Evolutionary conservation across 2,888 invertebrate species (phyloP), one percentile per base, ranked within the genome.

Genomic region (Keiferia lycopersicella): DNA sequence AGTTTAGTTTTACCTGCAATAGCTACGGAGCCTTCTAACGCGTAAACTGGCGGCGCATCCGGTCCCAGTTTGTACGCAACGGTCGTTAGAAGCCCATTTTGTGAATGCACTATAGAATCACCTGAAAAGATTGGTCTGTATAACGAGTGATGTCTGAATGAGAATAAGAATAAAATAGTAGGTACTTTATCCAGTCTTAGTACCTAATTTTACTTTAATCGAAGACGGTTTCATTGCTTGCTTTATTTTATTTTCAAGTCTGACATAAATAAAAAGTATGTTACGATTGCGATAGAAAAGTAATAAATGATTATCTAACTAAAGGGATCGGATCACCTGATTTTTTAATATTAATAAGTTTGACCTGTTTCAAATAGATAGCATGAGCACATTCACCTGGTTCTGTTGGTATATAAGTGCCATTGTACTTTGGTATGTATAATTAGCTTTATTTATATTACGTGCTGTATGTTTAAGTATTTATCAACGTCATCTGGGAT

Each of bases 21-120:
- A 16, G 96, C 96, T 58, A 97, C 94, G n/a, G 96, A 96, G 63
- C 98, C 98, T 91, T 99, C 99, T 59, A 99, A 91, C 4, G 98
- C 98, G 86, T 98, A 99, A 66, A 94, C 92, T 1, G 96, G 94
- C 16, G 95, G 94, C 45, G 94, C 92, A 66, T 94, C 93, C 63
- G 95, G 93, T 2, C 98, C 97, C 66, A 99, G 90, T 90, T 98
- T 95, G 83, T 97, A 99, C 0, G 96, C 98, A 1, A 99, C 96
- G 2, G 98, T 98, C 20, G 98, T 97, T 65, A 99, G 87, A 30
- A 99, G 92, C 6, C 98, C 98, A 84, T 97, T 95, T 64, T 94
- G 93, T 0, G 98, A 98, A 75, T 96, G 94, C 0, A 98, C 94
- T 78, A 95, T 92, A 56, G 94, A 93, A 77, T 90, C 91, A 65